Percentiles rank a stretch among this genome's conserved stretches.
These are phyloP conservation scores for Hyperopisus bebe DNA, from an alignment of 2,113 vertebrate species.

Conservation along the genomic window DNA sequence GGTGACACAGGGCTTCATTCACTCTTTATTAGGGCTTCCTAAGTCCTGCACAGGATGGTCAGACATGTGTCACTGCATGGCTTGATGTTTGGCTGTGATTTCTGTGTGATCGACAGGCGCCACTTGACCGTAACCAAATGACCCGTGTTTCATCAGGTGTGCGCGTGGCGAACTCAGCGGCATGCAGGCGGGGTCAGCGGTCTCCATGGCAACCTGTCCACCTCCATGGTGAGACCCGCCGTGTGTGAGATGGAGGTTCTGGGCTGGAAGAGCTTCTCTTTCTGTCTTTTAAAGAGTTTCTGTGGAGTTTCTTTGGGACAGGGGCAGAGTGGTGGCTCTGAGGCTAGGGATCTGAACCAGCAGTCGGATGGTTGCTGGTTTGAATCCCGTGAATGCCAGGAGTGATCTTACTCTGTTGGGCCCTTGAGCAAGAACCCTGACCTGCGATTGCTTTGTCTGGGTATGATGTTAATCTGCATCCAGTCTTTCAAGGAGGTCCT, in stretches of 20 bases:
- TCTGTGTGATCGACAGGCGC: constrained; percentile 26
- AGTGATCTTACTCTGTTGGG: no score
- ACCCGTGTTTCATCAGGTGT: constrained; percentile 43
- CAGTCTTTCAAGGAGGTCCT: no score
- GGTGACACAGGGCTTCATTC: not conserved
- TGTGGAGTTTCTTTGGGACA: not conserved
- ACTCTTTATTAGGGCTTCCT: not conserved
- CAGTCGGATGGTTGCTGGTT: no score
- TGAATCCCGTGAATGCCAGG: no score
- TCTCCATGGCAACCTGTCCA: constrained; percentile 44
- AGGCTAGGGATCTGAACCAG: no score
- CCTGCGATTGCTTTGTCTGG: no score
- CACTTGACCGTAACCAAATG: constrained; percentile 30
- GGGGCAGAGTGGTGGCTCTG: no score
- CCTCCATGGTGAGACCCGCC: constrained; percentile 41
- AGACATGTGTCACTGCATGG: not conserved
- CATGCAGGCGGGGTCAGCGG: constrained; percentile 32
- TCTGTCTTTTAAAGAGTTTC: not conserved
- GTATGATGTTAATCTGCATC: no score
- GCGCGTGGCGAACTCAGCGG: constrained; percentile 34
- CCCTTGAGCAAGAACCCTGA: no score
- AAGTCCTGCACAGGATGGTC: not conserved
- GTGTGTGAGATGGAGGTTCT: constrained; percentile 25
- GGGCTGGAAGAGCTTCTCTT: not conserved
- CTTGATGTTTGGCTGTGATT: constrained; percentile 18